Evolutionary conservation across 2,113 vertebrate species (phyloP).

Genomic region (Elephantulus edwardii): DNA sequence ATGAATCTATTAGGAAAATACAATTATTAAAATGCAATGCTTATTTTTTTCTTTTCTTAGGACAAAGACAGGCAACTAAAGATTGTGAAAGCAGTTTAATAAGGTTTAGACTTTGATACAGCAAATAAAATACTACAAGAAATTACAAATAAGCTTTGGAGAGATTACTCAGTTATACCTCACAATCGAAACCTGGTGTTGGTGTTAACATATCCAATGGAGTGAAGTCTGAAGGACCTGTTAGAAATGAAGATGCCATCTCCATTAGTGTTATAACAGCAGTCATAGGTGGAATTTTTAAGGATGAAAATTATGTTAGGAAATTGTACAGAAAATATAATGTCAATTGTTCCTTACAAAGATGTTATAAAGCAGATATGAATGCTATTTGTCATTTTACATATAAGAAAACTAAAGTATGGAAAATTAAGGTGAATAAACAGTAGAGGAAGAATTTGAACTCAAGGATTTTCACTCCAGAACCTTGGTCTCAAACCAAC

Average conservation of each 20-base stretch:
- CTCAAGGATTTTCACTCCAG: not conserved
- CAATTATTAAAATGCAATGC: not conserved
- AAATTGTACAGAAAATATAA: not conserved
- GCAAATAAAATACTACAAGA: not conserved
- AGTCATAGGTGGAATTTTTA: not conserved
- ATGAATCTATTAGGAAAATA: conserved; percentile 22
- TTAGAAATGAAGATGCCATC: conserved; percentile 9
- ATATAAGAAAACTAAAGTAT: not conserved
- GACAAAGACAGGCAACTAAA: not conserved
- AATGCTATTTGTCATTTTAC: not conserved
- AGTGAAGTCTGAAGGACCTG: conserved; percentile 34
- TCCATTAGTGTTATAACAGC: not conserved
- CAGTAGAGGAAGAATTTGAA: not conserved
- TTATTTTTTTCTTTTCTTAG: conserved; percentile 14
- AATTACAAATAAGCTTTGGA: not conserved
- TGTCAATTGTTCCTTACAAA: not conserved
- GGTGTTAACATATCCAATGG: conserved; percentile 37
- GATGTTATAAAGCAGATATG: not conserved
- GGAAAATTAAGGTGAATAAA: not conserved
- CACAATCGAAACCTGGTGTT: conserved; percentile 68
- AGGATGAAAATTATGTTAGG: not conserved
- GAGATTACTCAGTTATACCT: conserved; percentile 56
- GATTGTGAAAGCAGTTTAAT: not conserved
- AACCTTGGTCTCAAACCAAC: not conserved
- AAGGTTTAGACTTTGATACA: not conserved